Evolutionary conservation across 2,797 vertebrate species (phyloP), one percentile per base, ranked within the genome.

Genomic region (Oceanodroma leucorhoa): DNA sequence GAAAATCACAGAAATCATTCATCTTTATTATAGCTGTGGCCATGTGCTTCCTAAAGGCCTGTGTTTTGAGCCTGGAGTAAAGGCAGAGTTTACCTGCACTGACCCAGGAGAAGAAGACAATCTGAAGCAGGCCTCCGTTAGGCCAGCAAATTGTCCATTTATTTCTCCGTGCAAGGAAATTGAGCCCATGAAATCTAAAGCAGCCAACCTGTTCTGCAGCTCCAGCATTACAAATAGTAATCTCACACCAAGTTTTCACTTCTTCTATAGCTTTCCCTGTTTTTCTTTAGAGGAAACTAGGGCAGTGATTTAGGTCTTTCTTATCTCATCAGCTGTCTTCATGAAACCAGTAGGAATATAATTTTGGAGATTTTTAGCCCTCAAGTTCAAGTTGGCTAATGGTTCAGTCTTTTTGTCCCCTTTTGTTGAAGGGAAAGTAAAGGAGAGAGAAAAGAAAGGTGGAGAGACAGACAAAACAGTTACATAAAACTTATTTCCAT

Each of bases 401-500:
- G 57, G 48, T 78, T 91, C 67, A 66, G 64, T n/a, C 75, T 83
- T 36, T 36, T 36, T 36, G 36, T 9, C 36, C 36, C 36, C 36
- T 36, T 96, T 94, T 95, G 72, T 81, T 90, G 75, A 73, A 80
- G 17, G 32, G 19, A 77, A 92, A 82, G 64, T 51, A 90, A 84
- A 93, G 15, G 34, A 21, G 14, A 82, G 71, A 80, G 81, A 70
- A 89, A 92, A 82, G 70, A 86, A 90, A 90, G 81, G 87, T 78
- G 71, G 90, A 92, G 72, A 94, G 67, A 54, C 92, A 93, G 92
- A 89, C 83, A 95, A 93, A 95, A 93, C 5, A 38, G 71, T 96
- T 95, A 94, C 45, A 67, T 95, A 96, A 95, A 79, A 24, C 60
- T 92, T 87, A 95, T 95, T 96, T 95, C 93, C 81, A 87, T 92